phyloP scores from a whole-genome alignment of 2,888 invertebrate genomes.

The Callyntrura guangdongensis region DNA sequence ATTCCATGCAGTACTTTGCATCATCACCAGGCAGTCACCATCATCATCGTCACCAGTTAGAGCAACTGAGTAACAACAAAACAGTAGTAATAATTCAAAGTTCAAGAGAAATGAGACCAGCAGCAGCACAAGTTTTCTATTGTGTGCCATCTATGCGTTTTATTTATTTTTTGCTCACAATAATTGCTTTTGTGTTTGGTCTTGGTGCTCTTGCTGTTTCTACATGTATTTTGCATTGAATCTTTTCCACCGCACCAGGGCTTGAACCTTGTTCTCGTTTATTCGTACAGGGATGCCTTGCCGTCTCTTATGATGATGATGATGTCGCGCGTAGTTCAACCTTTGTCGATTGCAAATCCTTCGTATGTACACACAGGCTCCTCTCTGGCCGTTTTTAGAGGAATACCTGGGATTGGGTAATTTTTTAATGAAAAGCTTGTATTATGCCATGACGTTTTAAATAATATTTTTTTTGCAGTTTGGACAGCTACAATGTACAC shows the following conservation, averaged over 20 bases:
- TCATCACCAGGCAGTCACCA: conserved; percentile 18
- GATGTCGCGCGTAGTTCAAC: background rate
- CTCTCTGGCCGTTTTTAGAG: conserved; percentile 16
- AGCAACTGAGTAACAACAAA: conserved; percentile 39
- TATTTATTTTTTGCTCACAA: background rate
- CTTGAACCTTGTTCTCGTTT: conserved; percentile 55
- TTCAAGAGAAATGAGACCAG: conserved; percentile 31
- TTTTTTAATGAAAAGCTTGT: conserved; percentile 35
- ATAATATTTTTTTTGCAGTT: conserved; percentile 68
- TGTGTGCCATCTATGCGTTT: conserved; percentile 14
- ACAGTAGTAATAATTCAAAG: conserved; percentile 13
- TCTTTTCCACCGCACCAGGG: conserved; percentile 30
- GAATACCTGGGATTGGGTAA: conserved; percentile 49
- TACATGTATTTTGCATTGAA: background rate
- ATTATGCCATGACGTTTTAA: conserved; percentile 39
- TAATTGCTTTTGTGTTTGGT: background rate
- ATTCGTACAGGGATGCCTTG: background rate
- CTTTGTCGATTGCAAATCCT: conserved; percentile 31
- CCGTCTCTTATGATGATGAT: no score
- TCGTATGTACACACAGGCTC: background rate
- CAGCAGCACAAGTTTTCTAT: background rate
- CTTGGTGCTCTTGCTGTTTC: conserved; percentile 14
- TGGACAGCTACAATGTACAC: conserved; percentile 60
- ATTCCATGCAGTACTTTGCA: conserved; percentile 30
- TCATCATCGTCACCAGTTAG: conserved; percentile 18